Percentiles rank a stretch among this genome's conserved stretches.
Evolutionary conservation across 2,113 vertebrate genomes (phyloP).

Genomic region (Larimichthys polyactis): DNA sequence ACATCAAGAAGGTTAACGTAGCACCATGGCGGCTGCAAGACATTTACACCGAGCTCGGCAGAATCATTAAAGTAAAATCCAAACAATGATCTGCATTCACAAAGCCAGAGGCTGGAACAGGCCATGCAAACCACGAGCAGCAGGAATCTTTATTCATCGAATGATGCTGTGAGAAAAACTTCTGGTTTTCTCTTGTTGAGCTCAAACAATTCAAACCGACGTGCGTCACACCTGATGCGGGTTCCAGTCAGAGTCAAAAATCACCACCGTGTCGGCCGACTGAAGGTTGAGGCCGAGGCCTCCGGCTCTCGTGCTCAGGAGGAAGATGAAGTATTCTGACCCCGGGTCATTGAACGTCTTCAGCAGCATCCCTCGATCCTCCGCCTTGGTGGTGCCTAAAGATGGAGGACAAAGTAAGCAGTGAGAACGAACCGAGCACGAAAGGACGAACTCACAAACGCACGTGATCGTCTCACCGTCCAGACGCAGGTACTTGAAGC

Average conservation of each 20-base stretch:
- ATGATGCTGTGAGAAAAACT: no score
- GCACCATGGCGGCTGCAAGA: no score
- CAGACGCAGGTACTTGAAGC: constrained; percentile 96
- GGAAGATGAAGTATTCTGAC: constrained; percentile 95
- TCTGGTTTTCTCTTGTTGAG: constrained; percentile 54
- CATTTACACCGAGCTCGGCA: no score
- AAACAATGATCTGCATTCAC: no score
- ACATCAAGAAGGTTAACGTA: no score
- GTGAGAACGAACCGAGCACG: background rate
- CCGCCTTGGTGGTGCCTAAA: constrained; percentile 94
- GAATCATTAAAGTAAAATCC: no score
- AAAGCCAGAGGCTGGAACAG: no score
- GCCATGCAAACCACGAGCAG: no score
- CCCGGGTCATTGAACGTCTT: constrained; percentile 95
- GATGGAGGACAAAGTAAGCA: background rate
- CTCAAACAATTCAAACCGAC: constrained; percentile 44
- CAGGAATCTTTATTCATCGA: no score
- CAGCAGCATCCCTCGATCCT: constrained; percentile 95
- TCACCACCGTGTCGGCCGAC: constrained; percentile 95
- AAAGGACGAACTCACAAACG: constrained; percentile 4
- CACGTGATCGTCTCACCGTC: constrained; percentile 87
- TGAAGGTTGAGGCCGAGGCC: constrained; percentile 96
- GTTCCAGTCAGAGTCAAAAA: constrained; percentile 99
- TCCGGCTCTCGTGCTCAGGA: constrained; percentile 94
- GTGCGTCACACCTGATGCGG: constrained; percentile 93